Evolutionary conservation across 2,888 invertebrate genomes (phyloP), one percentile per base, ranked within the genome.

Genomic region (Carpatolechia fugitivella): DNA sequence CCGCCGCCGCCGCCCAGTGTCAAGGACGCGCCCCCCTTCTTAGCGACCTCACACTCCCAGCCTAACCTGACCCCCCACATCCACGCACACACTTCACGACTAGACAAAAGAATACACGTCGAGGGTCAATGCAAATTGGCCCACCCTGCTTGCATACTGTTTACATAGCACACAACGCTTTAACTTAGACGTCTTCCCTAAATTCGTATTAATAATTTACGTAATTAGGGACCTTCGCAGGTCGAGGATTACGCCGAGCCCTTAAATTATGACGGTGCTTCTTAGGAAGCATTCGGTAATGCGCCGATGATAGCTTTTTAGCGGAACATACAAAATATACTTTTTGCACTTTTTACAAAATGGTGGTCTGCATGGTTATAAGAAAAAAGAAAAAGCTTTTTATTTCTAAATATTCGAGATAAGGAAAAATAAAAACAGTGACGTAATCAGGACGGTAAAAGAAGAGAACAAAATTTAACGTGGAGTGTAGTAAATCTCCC

Each of bases 1-100:
- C 66, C 75, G 13, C 6, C 46, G 65, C 62, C 71, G 72, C 68
- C 70, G 60, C 61, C 67, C 76, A 80, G 76, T 81, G 84, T 82
- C 86, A 87, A 86, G 85, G 84, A 70, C 83, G 75, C 73, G 68
- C 72, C 73, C 66, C 66, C 72, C 65, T 65, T 59, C 63, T 66
- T 62, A 58, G 61, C 66, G 61, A 62, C 64, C 59, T 56, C 56
- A 55, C 53, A 46, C 75, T 74, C 57, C 76, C 74, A 73, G 60
- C 64, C 56, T 70, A 70, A 62, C 60, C 58, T 64, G 77, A 73
- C 53, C 74, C 64, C 60, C 66, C 62, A 62, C 58, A 61, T 63
- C 64, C 66, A 66, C 61, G 62, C 59, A 56, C 56, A 56, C 60
- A 62, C 59, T 55, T 58, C 52, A 59, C 51, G 47, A 47, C 52